A percentile compares a stretch with the other conserved stretches of the same genome.
Evolutionary conservation across 1,140 invertebrate genomes (phyloP).

Genomic region (Lepidurus packardi): DNA sequence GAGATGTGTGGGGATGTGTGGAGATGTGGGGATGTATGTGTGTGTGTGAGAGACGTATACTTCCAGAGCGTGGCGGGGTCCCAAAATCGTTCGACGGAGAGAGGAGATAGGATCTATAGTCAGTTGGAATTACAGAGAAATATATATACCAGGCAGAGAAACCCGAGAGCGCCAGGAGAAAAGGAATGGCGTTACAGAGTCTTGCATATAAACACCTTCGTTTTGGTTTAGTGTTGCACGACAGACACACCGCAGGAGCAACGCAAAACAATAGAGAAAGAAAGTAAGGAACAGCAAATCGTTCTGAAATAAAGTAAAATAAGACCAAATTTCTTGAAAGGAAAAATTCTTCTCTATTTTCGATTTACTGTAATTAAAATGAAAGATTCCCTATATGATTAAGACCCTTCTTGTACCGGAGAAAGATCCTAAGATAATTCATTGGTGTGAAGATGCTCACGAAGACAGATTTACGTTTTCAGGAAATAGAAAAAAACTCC

Average conservation of each 20-base stretch:
- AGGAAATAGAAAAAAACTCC: too few relatives aligned
- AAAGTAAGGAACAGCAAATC: neutral
- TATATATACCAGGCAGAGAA: neutral
- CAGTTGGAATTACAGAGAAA: slow-evolving; percentile 12
- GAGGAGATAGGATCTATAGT: neutral
- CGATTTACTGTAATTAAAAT: too few relatives aligned
- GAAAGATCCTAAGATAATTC: too few relatives aligned
- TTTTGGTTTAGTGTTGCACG: neutral
- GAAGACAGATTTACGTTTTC: too few relatives aligned
- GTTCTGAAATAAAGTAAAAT: too few relatives aligned
- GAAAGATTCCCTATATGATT: too few relatives aligned
- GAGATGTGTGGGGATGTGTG: slow-evolving; percentile 5
- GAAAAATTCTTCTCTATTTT: too few relatives aligned
- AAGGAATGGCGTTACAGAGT: neutral
- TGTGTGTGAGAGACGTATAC: slow-evolving; percentile 8
- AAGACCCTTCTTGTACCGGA: too few relatives aligned
- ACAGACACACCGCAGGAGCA: neutral
- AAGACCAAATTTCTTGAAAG: too few relatives aligned
- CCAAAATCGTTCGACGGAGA: neutral
- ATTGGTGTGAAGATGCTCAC: too few relatives aligned
- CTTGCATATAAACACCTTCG: neutral
- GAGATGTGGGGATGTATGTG: slow-evolving; percentile 17
- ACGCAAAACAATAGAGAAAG: neutral
- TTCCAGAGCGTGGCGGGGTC: neutral
- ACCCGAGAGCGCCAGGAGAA: neutral